Evolutionary conservation across 2,113 vertebrate species (phyloP), one percentile per base, ranked within the genome.

Genomic region (Zingel zingel): DNA sequence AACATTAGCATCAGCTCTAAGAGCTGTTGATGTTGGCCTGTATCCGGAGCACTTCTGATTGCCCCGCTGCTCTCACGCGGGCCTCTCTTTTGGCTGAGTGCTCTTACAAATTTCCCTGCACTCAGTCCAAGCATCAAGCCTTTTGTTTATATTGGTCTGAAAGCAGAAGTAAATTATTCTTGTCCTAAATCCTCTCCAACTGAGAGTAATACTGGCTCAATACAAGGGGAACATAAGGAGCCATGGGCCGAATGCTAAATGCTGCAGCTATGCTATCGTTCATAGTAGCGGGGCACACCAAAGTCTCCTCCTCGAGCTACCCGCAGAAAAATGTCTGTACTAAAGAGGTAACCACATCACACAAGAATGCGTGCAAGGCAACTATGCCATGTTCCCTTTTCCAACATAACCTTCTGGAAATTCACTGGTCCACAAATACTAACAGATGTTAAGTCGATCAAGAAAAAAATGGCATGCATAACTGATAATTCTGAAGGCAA

Each of bases 1-100:
- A 94, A 94, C 93, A 93, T 92, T 90, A 92, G 91, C 79, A 85
- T 76, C 90, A 75, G 88, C 88, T 86, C 86, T 92, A 84, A 93
- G 89, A 92, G 93, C 89, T 95, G 93, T 94, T 95, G 92, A 93
- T 92, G 89, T 93, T 95, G 94, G 92, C 93, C 77, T 81, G 88
- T 84, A 92, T 93, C 92, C 88, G 88, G 90, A 93, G 86, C 89
- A 93, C 90, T 94, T 94, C 86, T 93, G 93, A 93, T 93, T 89
- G 88, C 89, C 84, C 88, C 81, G 84, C 83, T 70, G 83, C 88
- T 84, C 84, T 87, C 81, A 88, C 67, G 86, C 81, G 70, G 89
- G 86, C 90, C 91, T 89, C 86, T 86, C 84, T 91, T 77, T 91
- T 87, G 79, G 91, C 90, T 84, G 81, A 89, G 89, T 79, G 88